Evolutionary conservation across 2,888 invertebrate species (phyloP).

Genomic region (Lasius fuliginosus): DNA sequence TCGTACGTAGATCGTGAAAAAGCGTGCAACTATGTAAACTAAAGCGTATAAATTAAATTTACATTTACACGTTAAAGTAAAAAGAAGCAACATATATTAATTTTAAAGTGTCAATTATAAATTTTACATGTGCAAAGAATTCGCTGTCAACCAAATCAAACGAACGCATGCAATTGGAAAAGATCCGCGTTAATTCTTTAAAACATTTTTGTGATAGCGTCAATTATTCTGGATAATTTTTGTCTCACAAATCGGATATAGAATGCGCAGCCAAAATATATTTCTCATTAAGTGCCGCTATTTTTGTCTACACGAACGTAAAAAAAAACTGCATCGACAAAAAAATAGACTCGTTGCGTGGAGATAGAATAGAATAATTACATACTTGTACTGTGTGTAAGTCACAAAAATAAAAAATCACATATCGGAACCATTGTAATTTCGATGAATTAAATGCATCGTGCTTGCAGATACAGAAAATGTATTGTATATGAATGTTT

Average conservation of each 20-base stretch:
- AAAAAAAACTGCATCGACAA: not conserved
- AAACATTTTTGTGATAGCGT: not conserved
- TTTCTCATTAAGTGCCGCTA: constrained; percentile 8
- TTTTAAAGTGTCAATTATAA: not conserved
- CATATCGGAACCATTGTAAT: not conserved
- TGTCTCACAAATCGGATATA: not conserved
- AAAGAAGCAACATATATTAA: not conserved
- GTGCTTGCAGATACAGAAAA: no score
- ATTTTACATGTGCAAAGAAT: not conserved
- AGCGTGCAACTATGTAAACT: not conserved
- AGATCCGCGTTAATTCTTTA: not conserved
- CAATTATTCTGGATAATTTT: not conserved
- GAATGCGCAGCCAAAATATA: constrained; percentile 24
- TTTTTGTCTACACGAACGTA: not conserved
- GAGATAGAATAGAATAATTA: not conserved
- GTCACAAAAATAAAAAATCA: constrained; percentile 1
- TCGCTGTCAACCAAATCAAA: not conserved
- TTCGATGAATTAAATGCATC: constrained; percentile 8
- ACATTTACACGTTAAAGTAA: not conserved
- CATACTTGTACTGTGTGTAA: not conserved
- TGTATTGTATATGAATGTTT: not conserved
- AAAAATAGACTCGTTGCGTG: not conserved
- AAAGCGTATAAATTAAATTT: not conserved
- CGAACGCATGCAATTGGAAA: not conserved
- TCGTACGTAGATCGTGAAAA: not conserved